These are phyloP conservation scores for Luidia sarsii DNA, from an alignment of 53 echinoderm and acorn worm species.

Conservation along the genomic window DNA sequence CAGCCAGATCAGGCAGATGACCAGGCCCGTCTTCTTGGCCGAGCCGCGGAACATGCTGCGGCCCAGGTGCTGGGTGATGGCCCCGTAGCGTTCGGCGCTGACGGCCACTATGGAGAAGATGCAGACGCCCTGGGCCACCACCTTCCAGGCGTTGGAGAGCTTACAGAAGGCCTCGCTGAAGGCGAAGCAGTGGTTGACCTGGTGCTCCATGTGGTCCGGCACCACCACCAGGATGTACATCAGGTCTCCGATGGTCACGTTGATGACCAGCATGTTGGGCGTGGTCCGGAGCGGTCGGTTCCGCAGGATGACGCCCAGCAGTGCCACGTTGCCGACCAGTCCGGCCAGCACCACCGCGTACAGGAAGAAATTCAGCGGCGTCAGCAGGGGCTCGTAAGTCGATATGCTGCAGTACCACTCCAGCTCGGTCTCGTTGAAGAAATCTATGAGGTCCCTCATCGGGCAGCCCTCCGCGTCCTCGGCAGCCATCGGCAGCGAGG, in stretches of 20 bases:
- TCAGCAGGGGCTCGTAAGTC: neutral
- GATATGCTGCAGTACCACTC: no score
- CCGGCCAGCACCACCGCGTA: slow-evolving; percentile 55
- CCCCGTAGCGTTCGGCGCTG: slow-evolving; percentile 75
- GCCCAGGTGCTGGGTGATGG: slow-evolving; percentile 67
- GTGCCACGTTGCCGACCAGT: slow-evolving; percentile 63
- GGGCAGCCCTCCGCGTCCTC: no score
- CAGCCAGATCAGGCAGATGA: slow-evolving; percentile 75
- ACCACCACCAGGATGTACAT: slow-evolving; percentile 64
- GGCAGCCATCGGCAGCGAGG: no score
- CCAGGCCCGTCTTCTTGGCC: slow-evolving; percentile 38
- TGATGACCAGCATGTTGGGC: slow-evolving; percentile 80
- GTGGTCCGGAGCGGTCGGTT: slow-evolving; percentile 68
- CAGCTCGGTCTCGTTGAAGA: no score
- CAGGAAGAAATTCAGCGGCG: slow-evolving; percentile 45
- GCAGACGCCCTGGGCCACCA: slow-evolving; percentile 78
- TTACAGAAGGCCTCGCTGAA: slow-evolving; percentile 65
- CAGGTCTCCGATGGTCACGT: slow-evolving; percentile 79
- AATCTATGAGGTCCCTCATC: no score
- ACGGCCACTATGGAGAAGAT: slow-evolving; percentile 77
- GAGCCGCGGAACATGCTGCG: slow-evolving; percentile 36
- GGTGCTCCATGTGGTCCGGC: slow-evolving; percentile 69
- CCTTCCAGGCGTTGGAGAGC: slow-evolving; percentile 63
- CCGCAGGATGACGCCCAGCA: slow-evolving; percentile 66
- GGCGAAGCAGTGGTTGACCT: slow-evolving; percentile 68